Conservation (phyloP, 2,113 vertebrate species). For the Syrrhaptes paradoxus region DNA sequence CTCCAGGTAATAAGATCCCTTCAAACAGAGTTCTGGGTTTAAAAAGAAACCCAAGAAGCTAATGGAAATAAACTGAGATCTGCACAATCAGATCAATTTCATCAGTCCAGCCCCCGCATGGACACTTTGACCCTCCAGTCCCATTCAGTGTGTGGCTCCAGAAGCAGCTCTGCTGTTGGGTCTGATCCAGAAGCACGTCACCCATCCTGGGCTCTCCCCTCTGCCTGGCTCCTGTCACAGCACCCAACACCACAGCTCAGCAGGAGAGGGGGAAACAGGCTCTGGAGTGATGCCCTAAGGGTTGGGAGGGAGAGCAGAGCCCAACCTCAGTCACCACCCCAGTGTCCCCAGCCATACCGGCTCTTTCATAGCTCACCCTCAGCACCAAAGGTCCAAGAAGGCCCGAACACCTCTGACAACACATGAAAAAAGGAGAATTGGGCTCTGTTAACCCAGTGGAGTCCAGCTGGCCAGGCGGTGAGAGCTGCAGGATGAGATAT, state of each 20-base stretch:
- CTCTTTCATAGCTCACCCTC: not conserved
- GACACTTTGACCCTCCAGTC: not conserved
- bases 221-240: not conserved
- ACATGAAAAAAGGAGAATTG: not conserved
- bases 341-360: not conserved
- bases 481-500: not conserved
- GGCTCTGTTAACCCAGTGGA: not conserved
- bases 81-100: not conserved
- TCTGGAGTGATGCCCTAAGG: not conserved
- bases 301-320: not conserved
- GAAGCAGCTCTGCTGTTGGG: not conserved
- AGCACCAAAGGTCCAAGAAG: not conserved
- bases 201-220: not conserved
- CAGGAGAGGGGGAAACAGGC: not conserved
- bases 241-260: not conserved
- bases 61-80: not conserved
- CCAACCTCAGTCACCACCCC: accelerated
- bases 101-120: accelerated
- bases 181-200: not conserved
- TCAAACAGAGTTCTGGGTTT: not conserved
- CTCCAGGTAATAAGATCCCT: not conserved
- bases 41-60: not conserved
- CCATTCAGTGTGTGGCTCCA: not conserved
- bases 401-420: not conserved
- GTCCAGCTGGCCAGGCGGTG: not conserved